Conservation (phyloP, 2,797 vertebrate genomes). For the Argya squamiceps region DNA sequence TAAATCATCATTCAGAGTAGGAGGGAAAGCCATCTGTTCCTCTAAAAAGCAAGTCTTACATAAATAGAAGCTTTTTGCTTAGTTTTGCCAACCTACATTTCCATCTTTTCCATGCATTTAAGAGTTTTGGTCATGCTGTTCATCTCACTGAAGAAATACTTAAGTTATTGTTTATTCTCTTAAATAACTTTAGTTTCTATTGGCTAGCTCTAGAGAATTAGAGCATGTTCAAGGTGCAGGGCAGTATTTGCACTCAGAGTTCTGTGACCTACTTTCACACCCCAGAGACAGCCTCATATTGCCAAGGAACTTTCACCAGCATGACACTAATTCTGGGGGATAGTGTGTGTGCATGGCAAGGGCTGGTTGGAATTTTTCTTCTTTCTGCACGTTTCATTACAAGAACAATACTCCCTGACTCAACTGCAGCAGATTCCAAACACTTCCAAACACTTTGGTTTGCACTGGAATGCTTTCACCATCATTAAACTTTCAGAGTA, state of each 20-base stretch:
- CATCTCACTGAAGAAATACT: not conserved
- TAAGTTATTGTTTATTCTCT: not conserved
- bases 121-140: not conserved
- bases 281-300: not conserved
- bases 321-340: not conserved
- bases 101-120: not conserved
- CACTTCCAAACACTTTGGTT: not conserved
- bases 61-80: not conserved
- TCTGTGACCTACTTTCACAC: not conserved
- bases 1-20: not conserved
- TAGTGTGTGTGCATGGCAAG: not conserved
- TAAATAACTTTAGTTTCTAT: not conserved
- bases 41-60: not conserved
- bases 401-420: not conserved
- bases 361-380: not conserved
- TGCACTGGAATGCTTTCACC: not conserved
- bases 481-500: not conserved
- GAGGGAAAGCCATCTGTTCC: conserved; percentile 18
- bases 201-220: not conserved
- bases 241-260: not conserved
- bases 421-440: not conserved
- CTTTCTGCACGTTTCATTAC: not conserved
- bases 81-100: not conserved
- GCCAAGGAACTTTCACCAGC: not conserved
- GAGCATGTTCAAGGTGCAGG: not conserved